Percentiles rank a stretch among this genome's conserved stretches.
phyloP scores from a whole-genome alignment of 2,797 vertebrate species.

The Chrosomus eos region DNA sequence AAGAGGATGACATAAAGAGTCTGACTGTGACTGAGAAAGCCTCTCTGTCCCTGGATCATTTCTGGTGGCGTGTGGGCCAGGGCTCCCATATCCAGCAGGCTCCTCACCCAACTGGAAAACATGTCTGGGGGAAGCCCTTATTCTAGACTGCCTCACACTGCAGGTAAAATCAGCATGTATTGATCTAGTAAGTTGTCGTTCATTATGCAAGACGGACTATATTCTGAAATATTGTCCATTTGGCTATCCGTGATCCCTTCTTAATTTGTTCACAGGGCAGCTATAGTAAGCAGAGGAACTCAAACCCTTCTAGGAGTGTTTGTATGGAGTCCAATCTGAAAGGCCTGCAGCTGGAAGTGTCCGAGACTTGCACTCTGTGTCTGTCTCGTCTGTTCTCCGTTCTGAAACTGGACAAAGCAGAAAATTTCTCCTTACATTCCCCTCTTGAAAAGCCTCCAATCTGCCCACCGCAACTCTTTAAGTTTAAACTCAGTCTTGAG shows the following conservation, averaged over 20 bases:
- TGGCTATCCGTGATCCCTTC: neutral
- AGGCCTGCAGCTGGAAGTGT: slow-evolving; percentile 91
- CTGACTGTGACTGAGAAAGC: slow-evolving; percentile 86
- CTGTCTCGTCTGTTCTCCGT: slow-evolving; percentile 88
- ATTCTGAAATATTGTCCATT: neutral
- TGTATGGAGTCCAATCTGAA: slow-evolving; percentile 88
- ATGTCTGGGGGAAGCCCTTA: slow-evolving; percentile 95
- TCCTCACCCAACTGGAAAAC: slow-evolving; percentile 91
- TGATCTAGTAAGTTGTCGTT: neutral
- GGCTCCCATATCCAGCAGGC: slow-evolving; percentile 98
- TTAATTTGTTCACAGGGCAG: slow-evolving; percentile 80
- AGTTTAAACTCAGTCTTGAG: slow-evolving; percentile 89
- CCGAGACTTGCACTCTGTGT: slow-evolving; percentile 91
- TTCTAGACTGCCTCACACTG: slow-evolving; percentile 88
- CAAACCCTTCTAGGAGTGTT: slow-evolving; percentile 78
- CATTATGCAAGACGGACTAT: neutral
- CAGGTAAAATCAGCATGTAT: slow-evolving; percentile 78
- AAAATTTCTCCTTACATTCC: slow-evolving; percentile 53
- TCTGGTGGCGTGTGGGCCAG: slow-evolving; percentile 97
- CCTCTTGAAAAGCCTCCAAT: slow-evolving; percentile 44
- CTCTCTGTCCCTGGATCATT: slow-evolving; percentile 87
- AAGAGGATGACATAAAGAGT: slow-evolving; percentile 80
- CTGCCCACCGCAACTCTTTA: slow-evolving; percentile 81
- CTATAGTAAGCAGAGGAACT: slow-evolving; percentile 83
- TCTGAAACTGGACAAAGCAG: slow-evolving; percentile 61